phyloP scores from a whole-genome alignment of 2,113 vertebrate species.

The Promerops cafer region DNA sequence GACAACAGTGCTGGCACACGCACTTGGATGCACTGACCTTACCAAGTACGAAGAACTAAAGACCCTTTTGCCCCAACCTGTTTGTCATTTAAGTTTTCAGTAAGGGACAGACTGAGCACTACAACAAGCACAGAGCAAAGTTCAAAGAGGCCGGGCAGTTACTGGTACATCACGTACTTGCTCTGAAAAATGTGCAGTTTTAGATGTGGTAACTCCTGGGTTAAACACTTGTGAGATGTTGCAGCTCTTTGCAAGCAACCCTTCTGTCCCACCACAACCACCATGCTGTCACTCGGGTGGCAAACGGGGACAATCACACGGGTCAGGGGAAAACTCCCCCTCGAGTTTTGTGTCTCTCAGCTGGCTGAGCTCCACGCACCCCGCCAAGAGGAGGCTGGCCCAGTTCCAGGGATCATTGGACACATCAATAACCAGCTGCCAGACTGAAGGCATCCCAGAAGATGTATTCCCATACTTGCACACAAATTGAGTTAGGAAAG shows the following conservation, averaged over 20 bases:
- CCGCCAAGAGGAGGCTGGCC: background rate
- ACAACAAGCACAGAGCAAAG: rapidly evolving
- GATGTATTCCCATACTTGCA: background rate
- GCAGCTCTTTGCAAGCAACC: background rate
- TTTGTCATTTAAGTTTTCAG: background rate
- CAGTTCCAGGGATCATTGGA: background rate
- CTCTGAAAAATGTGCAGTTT: background rate
- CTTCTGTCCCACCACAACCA: background rate
- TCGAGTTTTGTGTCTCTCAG: background rate
- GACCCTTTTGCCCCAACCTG: background rate
- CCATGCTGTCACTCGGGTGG: background rate
- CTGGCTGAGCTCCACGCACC: background rate
- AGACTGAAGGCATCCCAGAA: background rate
- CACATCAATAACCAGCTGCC: background rate
- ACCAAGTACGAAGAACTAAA: rapidly evolving
- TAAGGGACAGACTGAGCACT: background rate
- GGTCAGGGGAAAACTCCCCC: background rate
- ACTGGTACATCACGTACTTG: background rate
- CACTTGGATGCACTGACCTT: background rate
- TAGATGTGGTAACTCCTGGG: background rate
- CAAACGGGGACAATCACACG: background rate
- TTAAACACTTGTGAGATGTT: background rate
- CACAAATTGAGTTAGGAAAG: background rate
- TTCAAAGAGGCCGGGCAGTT: background rate
- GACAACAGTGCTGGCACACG: rapidly evolving